Evolutionary conservation across 1,140 invertebrate genomes (phyloP).

Genomic region (Dinoponera quadriceps): DNA sequence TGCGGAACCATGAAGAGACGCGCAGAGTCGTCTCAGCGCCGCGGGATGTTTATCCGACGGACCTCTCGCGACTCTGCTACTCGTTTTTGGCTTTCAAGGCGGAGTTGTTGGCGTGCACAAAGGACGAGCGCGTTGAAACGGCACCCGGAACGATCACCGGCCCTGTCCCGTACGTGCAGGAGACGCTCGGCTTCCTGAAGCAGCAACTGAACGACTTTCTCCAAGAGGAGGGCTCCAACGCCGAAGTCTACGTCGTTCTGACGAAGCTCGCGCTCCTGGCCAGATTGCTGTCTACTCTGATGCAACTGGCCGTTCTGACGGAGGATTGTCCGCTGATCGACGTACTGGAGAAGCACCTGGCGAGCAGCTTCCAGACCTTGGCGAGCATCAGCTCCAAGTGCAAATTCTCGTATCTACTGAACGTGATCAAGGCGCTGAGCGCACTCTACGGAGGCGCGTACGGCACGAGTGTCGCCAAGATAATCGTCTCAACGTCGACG

Average conservation of each 20-base stretch:
- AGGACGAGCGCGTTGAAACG: not conserved
- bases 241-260: not conserved
- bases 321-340: not conserved
- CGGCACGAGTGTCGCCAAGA: slow-evolving; percentile 62
- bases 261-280: slow-evolving; percentile 19
- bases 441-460: slow-evolving; percentile 70
- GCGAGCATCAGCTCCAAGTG: slow-evolving; percentile 15
- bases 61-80: slow-evolving; percentile 20
- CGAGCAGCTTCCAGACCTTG: slow-evolving; percentile 2
- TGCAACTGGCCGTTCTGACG: not conserved
- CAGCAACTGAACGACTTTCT: not conserved
- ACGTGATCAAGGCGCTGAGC: slow-evolving; percentile 71
- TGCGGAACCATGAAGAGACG: not conserved
- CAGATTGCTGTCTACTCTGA: slow-evolving; percentile 21
- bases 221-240: not conserved
- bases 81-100: slow-evolving; percentile 14
- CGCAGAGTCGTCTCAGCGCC: not conserved
- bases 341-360: slow-evolving; percentile 3
- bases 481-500: slow-evolving; percentile 69
- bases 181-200: slow-evolving; percentile 1
- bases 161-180: not conserved
- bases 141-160: not conserved
- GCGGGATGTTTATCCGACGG: not conserved
- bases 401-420: slow-evolving; percentile 56
- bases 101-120: not conserved